These are phyloP conservation scores for Masnerella sp. DNA, from an alignment of 2,888 invertebrate genomes.

Conservation along the genomic window DNA sequence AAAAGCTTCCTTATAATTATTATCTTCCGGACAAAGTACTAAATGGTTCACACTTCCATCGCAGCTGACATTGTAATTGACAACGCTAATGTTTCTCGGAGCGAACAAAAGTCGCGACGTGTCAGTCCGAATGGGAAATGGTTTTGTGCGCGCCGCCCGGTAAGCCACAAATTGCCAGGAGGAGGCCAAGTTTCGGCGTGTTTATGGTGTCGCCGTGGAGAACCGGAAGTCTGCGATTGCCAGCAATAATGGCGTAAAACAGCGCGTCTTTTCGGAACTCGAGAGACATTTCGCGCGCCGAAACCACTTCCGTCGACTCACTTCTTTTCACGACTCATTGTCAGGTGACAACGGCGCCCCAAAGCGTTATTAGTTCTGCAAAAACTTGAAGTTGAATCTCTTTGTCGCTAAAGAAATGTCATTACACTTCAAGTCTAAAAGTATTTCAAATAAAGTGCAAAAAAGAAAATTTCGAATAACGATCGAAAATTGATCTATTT, in stretches of 20 bases:
- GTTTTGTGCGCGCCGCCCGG: slow-evolving; percentile 24
- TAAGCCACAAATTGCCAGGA: slow-evolving; percentile 33
- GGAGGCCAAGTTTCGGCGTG: slow-evolving; percentile 11
- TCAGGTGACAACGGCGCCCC: slow-evolving; percentile 6
- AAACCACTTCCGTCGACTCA: slow-evolving; percentile 57
- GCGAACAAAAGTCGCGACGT: slow-evolving; percentile 20
- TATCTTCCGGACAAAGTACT: too few relatives aligned
- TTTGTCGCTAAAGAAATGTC: too few relatives aligned
- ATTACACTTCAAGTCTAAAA: too few relatives aligned
- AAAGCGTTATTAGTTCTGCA: slow-evolving; percentile 20
- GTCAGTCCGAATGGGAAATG: slow-evolving; percentile 21
- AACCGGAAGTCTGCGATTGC: slow-evolving; percentile 69
- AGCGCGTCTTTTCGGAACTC: slow-evolving; percentile 60
- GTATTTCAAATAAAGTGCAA: too few relatives aligned
- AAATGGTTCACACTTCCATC: not conserved
- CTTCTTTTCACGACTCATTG: slow-evolving; percentile 23
- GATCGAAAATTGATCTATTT: too few relatives aligned
- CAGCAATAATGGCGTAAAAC: slow-evolving; percentile 59
- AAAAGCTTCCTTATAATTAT: slow-evolving; percentile 1
- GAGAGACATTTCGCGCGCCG: slow-evolving; percentile 54
- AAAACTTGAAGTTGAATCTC: too few relatives aligned
- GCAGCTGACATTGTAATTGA: slow-evolving; percentile 26
- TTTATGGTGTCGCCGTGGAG: slow-evolving; percentile 3
- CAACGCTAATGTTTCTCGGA: slow-evolving; percentile 10
- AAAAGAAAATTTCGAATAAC: too few relatives aligned